Evolutionary conservation across 1,140 invertebrate species (phyloP).

Genomic region (Diabrotica undecimpunctata): DNA sequence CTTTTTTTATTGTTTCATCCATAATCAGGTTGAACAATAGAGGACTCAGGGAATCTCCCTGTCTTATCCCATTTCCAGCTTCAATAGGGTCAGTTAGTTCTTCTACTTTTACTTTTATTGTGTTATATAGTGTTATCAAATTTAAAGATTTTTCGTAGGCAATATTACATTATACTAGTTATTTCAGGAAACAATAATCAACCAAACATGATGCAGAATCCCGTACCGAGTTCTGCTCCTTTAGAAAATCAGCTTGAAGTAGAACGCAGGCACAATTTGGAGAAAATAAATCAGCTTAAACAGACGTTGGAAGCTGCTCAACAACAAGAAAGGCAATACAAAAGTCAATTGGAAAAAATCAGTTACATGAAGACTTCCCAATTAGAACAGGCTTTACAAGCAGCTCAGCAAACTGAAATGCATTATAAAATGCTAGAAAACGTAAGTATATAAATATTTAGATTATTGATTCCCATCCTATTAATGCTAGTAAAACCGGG

Average conservation of each 20-base stretch:
- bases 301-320: conserved; percentile 72
- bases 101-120: too few relatives aligned
- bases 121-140: too few relatives aligned
- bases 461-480: too few relatives aligned
- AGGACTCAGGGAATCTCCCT: too few relatives aligned
- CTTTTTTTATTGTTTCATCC: too few relatives aligned
- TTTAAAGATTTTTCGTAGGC: too few relatives aligned
- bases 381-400: conserved; percentile 69
- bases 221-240: conserved; percentile 47
- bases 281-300: conserved; percentile 63
- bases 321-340: conserved; percentile 71
- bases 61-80: too few relatives aligned
- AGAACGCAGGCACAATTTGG: conserved; percentile 65
- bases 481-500: too few relatives aligned
- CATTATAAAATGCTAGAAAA: conserved; percentile 68
- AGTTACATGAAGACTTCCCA: conserved; percentile 61
- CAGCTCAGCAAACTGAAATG: conserved; percentile 73
- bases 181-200: conserved; percentile 24
- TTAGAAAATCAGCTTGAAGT: conserved; percentile 56
- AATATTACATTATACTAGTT: not conserved
- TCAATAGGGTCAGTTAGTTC: too few relatives aligned
- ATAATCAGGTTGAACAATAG: too few relatives aligned
- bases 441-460: conserved; percentile 46
- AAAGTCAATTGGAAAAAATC: conserved; percentile 67
- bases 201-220: conserved; percentile 49